These are phyloP conservation scores for honey bee (Apis mellifera) DNA, from an alignment of 1,140 invertebrate species.

Conservation along the genomic window DNA sequence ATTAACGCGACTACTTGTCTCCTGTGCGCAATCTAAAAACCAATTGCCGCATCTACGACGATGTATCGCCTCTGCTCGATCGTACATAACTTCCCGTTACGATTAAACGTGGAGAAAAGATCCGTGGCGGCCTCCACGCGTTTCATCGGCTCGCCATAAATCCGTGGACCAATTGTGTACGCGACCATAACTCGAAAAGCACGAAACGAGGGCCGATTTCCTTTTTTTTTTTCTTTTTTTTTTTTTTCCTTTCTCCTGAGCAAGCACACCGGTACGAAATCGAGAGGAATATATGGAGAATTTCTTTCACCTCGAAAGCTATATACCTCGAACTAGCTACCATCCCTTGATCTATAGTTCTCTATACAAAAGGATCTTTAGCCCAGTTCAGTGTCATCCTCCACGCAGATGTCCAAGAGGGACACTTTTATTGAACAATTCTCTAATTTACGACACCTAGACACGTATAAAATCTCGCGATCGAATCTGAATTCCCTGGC, in stretches of 20 bases:
- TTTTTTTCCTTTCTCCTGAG: background rate
- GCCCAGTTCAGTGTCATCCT: background rate
- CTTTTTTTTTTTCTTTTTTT: conserved; percentile 32
- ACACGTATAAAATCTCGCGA: background rate
- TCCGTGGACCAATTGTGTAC: conserved; percentile 35
- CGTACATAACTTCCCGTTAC: background rate
- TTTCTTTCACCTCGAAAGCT: conserved; percentile 1
- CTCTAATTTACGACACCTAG: conserved; percentile 8
- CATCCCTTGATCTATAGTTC: conserved; percentile 19
- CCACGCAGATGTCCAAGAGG: background rate
- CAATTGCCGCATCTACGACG: conserved; percentile 38
- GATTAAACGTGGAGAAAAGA: conserved; percentile 29
- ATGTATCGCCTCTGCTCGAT: conserved; percentile 21
- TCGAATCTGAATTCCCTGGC: background rate
- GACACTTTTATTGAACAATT: conserved; percentile 8
- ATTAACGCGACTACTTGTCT: conserved; percentile 25
- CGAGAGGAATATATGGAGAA: conserved; percentile 11
- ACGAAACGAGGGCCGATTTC: conserved; percentile 20
- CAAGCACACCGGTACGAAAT: background rate
- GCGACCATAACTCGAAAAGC: conserved; percentile 47
- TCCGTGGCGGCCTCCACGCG: background rate
- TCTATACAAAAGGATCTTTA: conserved; percentile 5
- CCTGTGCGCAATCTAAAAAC: conserved; percentile 19
- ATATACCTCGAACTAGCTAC: background rate
- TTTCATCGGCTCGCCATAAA: conserved; percentile 39